Evolutionary conservation across 1,140 invertebrate genomes (phyloP), one percentile per base, ranked within the genome.

Genomic region (Harlomillsia oculata): DNA sequence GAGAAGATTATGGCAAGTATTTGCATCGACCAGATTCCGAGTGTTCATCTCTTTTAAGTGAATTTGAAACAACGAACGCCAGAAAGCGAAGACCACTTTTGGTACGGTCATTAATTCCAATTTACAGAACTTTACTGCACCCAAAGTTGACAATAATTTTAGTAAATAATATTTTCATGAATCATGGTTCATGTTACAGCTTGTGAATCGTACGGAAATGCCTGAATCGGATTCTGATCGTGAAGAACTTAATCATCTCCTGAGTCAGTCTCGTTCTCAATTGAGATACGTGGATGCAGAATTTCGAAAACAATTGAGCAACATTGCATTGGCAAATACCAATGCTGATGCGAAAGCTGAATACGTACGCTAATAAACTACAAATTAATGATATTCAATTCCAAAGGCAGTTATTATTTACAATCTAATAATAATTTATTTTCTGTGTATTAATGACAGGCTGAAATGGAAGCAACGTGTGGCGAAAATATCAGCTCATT

Each of bases 1-100:
- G 88, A 28, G 89, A 93, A 71, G 89, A 93, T 74, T 93, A 93
- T 72, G 77, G 88, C 68, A 84, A 83, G 64, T 89, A 83, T 70
- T 75, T 93, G 20, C 88, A 90, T 70, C 40, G 46, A 34, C 57
- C 41, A 36, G 66, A 66, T 44, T 66, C 64, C 23, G 64, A 66
- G 28, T 62, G 60, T 29, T 65, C 63, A 13, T 65, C 63, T 11
- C 40, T 61, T 18, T 43, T 61, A 9, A 56, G 56, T 45, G 60
- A 59, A 11, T 59, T 65, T 49, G 56, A 65, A 57, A n/a, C n/a
- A n/a, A 34, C 59, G 8, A 61, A 65, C 46, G 41, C 62, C 13
- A 60, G 56, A 29, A 62, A 65, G 49, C n/a, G 60, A 39, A 59
- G 60, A 52, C 57, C 60, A 18, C 34, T 63, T 20, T 45, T 50